Evolutionary conservation across 1,140 invertebrate genomes (phyloP), one percentile per base, ranked within the genome.

Genomic region (Semibalanus balanoides): DNA sequence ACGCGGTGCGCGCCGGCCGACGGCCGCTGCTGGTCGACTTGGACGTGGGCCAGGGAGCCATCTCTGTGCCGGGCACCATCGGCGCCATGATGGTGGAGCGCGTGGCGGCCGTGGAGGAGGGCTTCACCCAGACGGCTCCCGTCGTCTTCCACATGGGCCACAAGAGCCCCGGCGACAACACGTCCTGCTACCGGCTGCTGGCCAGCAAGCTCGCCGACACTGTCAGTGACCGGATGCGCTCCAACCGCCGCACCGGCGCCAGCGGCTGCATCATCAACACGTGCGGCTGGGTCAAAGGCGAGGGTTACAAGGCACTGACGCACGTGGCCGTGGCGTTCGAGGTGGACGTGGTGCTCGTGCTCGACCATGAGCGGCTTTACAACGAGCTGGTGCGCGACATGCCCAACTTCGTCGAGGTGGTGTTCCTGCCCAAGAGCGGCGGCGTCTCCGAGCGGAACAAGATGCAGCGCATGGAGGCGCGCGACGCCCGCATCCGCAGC

Each of bases 241-340:
- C 89, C 72, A 96, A 95, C 83, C 92, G 91, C 85, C 22, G 82
- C 92, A 92, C 91, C 0, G 91, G 91, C 82, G 87, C 87, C 71
- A 97, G 95, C 35, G 97, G 97, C n/a, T 92, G 95, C 0, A 90
- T 99, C 51, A 96, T 99, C 74, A 99, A 99, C 82, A 99, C 97
- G 0, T 97, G 95, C 82, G 97, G 97, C 0, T 99, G 96, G 96
- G 90, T 98, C 0, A 95, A 96, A 85, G 92, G 89, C 0, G 90
- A 89, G 14, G 95, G 94, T 0, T 96, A 95, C 82, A 90, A 91
- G 81, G 86, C 91, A 72, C 82, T 95, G 22, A 89, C 90, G 19
- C 93, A 97, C 81, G 90, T 94, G 9, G 94, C 95, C 0, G 90
- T 94, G 81, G 92, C 92, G 11, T 99, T 99, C 85, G 93, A 97